phyloP scores from a whole-genome alignment of 2,888 invertebrate species.

The Euclidia mi region DNA sequence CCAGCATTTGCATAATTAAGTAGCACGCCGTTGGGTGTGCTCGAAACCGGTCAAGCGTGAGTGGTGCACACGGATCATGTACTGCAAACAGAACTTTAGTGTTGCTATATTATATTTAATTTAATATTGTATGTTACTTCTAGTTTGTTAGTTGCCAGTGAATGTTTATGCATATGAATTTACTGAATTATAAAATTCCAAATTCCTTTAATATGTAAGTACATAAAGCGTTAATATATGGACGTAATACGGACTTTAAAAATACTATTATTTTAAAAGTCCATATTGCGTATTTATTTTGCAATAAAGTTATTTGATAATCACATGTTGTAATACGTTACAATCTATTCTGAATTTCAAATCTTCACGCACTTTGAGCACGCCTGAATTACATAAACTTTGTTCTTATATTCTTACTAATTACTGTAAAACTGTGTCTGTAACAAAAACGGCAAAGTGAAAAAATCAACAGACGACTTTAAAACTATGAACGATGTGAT shows the following conservation, averaged over 20 bases:
- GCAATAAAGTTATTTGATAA: not conserved
- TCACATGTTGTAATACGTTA: not conserved
- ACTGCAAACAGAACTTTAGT: constrained; percentile 3
- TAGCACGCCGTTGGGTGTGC: constrained; percentile 1
- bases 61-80: constrained; percentile 15
- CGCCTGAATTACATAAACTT: constrained; percentile 3
- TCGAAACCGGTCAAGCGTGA: constrained; percentile 11
- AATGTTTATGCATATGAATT: constrained; percentile 2
- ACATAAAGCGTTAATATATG: too few species aligned
- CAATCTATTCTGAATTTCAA: constrained; percentile 3
- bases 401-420: constrained; percentile 2
- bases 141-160: not conserved
- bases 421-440: constrained; percentile 1
- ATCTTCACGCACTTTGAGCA: constrained; percentile 14
- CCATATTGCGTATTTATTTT: constrained; percentile 1
- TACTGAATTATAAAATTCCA: not conserved
- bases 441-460: too few species aligned
- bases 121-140: not conserved
- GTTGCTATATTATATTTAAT: not conserved
- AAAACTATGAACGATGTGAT: too few species aligned
- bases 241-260: not conserved
- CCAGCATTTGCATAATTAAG: constrained; percentile 13
- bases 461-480: too few species aligned
- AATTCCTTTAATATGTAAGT: not conserved
- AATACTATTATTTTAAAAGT: too few species aligned